Evolutionary conservation across 1,140 invertebrate species (phyloP).

Genomic region (Solenopsis invicta): DNA sequence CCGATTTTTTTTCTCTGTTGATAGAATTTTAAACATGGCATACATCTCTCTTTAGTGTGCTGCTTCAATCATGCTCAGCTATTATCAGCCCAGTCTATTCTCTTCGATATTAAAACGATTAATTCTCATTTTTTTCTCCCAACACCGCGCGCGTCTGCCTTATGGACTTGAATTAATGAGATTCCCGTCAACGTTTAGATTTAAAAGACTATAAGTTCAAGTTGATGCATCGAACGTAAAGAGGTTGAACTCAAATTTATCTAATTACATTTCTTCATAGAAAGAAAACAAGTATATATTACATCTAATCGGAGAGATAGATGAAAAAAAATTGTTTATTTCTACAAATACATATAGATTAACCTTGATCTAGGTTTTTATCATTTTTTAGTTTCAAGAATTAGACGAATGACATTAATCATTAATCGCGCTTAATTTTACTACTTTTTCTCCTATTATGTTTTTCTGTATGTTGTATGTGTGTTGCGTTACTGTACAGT

Average conservation of each 20-base stretch:
- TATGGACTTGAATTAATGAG: constrained; percentile 34
- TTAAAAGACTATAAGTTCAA: constrained; percentile 2
- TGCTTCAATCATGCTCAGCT: not conserved
- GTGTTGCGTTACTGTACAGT: not conserved
- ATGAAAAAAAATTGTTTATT: too few relatives aligned
- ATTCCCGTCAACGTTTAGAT: constrained; percentile 38
- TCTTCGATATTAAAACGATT: constrained; percentile 48
- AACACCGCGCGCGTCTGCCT: not conserved
- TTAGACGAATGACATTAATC: too few relatives aligned
- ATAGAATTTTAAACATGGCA: not conserved
- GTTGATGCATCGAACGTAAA: not conserved
- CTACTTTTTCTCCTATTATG: not conserved
- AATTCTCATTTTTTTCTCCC: constrained; percentile 28
- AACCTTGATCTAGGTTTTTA: too few relatives aligned
- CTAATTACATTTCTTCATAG: not conserved
- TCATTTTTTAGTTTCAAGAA: too few relatives aligned
- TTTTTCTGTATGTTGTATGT: too few relatives aligned
- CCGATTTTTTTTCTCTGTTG: too few relatives aligned
- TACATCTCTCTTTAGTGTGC: not conserved
- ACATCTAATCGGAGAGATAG: too few relatives aligned
- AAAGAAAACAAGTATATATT: constrained; percentile 20
- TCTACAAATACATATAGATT: too few relatives aligned
- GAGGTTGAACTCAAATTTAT: not conserved
- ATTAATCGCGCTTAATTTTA: not conserved
- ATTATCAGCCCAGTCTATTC: too few relatives aligned